Evolutionary conservation across 2,888 invertebrate genomes (phyloP), one percentile per base, ranked within the genome.

Genomic region (Laothoe populi): DNA sequence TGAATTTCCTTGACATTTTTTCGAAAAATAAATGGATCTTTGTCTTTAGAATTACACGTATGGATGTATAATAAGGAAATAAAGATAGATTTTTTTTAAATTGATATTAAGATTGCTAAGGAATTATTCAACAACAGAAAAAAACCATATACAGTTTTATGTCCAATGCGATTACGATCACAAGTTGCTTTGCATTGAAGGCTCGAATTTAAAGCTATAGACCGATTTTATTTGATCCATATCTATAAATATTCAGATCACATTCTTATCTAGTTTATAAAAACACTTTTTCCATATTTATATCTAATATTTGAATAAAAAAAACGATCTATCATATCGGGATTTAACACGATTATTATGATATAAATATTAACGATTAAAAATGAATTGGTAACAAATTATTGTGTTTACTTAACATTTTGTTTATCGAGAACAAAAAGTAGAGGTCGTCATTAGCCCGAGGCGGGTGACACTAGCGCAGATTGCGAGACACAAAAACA

Each of bases 321-420:
- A 49, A 31, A 21, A 19, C 8, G 16, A 48, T 26, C 16, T 8
- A 53, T 53, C 16, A 53, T 2, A 49, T 16, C 7, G 19, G 31
- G 31, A 49, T 10, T 16, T 53, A 10, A 48, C 46, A 24, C 31
- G 31, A 35, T 53, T 35, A 35, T 53, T 19, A 53, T 24, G 69
- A 66, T 64, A 64, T 74, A 72, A 26, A 49, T 16, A 72, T 82
- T 78, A 83, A 79, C 77, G 81, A 83, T 84, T 84, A 80, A 76
- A 77, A 75, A 73, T 74, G 77, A 81, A 83, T 83, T 81, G 74
- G 78, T 79, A 81, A 85, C 82, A 83, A 83, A 84, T 84, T 83
- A 81, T 81, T 78, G 78, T 86, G 82, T 86, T 86, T 86, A 85
- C 83, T 80, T 77, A 83, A 81, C 72, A 78, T 78, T 78, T 75